Evolutionary conservation across 2,888 invertebrate genomes (phyloP).

Genomic region (Euproctis similis): DNA sequence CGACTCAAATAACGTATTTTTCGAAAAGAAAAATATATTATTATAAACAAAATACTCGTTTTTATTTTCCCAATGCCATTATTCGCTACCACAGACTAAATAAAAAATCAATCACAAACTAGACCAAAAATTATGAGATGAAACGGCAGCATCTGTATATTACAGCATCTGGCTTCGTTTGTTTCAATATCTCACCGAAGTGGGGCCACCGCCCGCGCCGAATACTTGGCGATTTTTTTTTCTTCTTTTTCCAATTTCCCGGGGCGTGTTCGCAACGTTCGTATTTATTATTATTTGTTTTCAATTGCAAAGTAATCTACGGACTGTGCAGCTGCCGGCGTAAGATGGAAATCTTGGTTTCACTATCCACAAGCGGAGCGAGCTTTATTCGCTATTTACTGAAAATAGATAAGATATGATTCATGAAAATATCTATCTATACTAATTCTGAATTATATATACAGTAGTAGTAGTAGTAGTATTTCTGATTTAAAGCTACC

Average conservation of each 20-base stretch:
- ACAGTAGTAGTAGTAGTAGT: too few species aligned
- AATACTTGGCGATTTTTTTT: slow-evolving; percentile 44
- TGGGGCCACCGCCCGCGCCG: slow-evolving; percentile 24
- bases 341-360: slow-evolving; percentile 35
- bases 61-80: too few species aligned
- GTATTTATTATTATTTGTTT: slow-evolving; percentile 74
- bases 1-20: too few species aligned
- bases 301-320: slow-evolving; percentile 72
- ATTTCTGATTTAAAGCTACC: too few species aligned
- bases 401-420: too few species aligned
- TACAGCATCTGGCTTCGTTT: slow-evolving; percentile 49
- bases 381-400: too few species aligned
- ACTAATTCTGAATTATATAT: too few species aligned
- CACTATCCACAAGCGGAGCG: slow-evolving; percentile 7
- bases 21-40: too few species aligned
- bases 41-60: too few species aligned
- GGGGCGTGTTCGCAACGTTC: slow-evolving; percentile 46
- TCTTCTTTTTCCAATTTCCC: slow-evolving; percentile 58
- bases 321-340: slow-evolving; percentile 57
- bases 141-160: slow-evolving; percentile 26
- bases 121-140: slow-evolving; percentile 17
- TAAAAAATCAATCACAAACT: slow-evolving; percentile 19
- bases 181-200: slow-evolving; percentile 46
- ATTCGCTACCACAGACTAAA: too few species aligned
- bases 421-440: too few species aligned